Conservation (phyloP, 53 echinoderm and acorn worm species). For the Arbacia lixula region DNA sequence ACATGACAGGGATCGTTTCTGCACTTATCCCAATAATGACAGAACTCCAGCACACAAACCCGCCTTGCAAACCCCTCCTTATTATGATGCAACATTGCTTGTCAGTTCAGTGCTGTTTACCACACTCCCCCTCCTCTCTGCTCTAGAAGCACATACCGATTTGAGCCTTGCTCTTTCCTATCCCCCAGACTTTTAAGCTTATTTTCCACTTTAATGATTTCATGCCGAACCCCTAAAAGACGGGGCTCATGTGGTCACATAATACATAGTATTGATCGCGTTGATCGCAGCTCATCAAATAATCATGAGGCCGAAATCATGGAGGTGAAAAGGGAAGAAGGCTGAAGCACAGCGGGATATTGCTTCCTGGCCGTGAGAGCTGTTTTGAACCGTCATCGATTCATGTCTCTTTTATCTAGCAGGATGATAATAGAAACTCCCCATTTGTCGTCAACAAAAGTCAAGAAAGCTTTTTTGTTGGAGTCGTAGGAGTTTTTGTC, state of each 20-base stretch:
- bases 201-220: constrained; percentile 19
- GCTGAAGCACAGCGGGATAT: background rate
- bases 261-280: constrained; percentile 12
- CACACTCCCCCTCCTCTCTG: background rate
- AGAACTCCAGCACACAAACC: too few species aligned
- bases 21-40: too few species aligned
- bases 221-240: background rate
- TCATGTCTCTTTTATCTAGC: too few species aligned
- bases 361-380: background rate
- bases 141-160: background rate
- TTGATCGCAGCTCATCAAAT: constrained; percentile 20
- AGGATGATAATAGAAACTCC: too few species aligned
- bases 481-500: too few species aligned
- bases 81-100: constrained; percentile 15
- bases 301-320: constrained; percentile 14
- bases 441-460: too few species aligned
- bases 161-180: background rate
- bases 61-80: too few species aligned
- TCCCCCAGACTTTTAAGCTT: background rate
- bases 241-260: constrained; percentile 10
- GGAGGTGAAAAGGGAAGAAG: background rate
- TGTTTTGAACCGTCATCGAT: constrained; percentile 18
- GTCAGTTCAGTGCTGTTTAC: background rate
- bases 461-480: constrained; percentile 10
- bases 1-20: too few species aligned